These are phyloP conservation scores for Mythimna impura DNA, from an alignment of 2,888 invertebrate genomes.

Conservation along the genomic window DNA sequence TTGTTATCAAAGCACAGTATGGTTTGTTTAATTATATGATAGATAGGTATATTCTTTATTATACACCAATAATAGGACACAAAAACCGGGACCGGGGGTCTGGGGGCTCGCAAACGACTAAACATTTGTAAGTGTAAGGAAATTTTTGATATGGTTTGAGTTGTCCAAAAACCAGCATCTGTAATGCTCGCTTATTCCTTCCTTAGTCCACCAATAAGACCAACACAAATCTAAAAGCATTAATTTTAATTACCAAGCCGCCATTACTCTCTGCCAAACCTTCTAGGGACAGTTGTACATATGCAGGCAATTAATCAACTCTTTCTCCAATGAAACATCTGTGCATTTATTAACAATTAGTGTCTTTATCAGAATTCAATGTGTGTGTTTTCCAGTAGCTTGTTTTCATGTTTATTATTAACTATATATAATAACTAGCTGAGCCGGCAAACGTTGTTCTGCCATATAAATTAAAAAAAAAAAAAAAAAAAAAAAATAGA, in stretches of 20 bases:
- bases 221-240: slow-evolving; percentile 6
- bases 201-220: background rate
- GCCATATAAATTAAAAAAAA: too few species aligned
- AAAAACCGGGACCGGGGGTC: too few species aligned
- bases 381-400: background rate
- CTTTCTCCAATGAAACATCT: slow-evolving; percentile 24
- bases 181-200: background rate
- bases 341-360: slow-evolving; percentile 30
- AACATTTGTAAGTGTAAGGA: too few species aligned
- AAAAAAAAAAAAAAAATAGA: too few species aligned
- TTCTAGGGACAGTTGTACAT: slow-evolving; percentile 31
- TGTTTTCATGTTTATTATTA: too few species aligned
- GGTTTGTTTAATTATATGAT: too few species aligned
- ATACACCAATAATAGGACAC: too few species aligned
- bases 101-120: too few species aligned
- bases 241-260: slow-evolving; percentile 3
- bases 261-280: slow-evolving; percentile 16
- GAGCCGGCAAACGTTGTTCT: too few species aligned
- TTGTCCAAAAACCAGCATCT: background rate
- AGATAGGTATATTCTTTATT: too few species aligned
- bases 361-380: background rate
- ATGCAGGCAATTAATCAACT: slow-evolving; percentile 29
- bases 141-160: background rate
- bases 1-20: background rate
- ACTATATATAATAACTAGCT: too few species aligned